Conservation (phyloP, 2,888 invertebrate species). For the Polylopha cassiicola region DNA sequence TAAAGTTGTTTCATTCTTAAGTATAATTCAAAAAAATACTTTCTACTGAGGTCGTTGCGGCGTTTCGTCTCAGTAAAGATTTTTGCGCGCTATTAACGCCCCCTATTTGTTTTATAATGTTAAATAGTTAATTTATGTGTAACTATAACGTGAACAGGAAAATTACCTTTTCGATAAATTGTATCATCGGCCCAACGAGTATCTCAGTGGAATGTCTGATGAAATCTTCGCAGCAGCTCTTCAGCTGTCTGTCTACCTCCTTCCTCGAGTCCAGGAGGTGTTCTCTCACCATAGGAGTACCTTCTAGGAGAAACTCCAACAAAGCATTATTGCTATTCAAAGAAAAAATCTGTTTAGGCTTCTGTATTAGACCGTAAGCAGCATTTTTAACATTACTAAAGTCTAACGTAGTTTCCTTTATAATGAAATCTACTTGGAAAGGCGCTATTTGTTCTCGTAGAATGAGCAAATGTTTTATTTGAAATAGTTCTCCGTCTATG, state of each 20-base stretch:
- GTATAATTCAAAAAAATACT: no score
- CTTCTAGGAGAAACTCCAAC: constrained; percentile 93
- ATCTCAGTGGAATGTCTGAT: constrained; percentile 87
- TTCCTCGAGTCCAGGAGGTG: constrained; percentile 95
- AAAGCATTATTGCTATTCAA: constrained; percentile 92
- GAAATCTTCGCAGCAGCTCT: constrained; percentile 91
- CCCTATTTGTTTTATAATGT: no score
- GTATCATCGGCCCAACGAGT: constrained; percentile 84
- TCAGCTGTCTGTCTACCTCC: constrained; percentile 95
- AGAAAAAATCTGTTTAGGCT: constrained; percentile 90
- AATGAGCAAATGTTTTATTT: constrained; percentile 98
- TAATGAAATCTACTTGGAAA: constrained; percentile 95
- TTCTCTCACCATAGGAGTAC: constrained; percentile 95
- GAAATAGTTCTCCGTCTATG: constrained; percentile 97
- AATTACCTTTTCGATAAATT: constrained; percentile 84
- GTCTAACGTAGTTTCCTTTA: constrained; percentile 95
- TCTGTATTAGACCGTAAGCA: constrained; percentile 85
- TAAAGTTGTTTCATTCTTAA: no score
- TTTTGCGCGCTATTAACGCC: no score
- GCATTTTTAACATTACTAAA: constrained; percentile 95
- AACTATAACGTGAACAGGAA: neutral
- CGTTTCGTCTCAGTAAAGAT: no score
- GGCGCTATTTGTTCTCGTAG: constrained; percentile 98
- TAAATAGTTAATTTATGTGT: neutral
- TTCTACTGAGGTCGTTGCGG: no score